These are phyloP conservation scores for Zaprionus taronus DNA, from an alignment of 1,140 invertebrate species.

Conservation along the genomic window DNA sequence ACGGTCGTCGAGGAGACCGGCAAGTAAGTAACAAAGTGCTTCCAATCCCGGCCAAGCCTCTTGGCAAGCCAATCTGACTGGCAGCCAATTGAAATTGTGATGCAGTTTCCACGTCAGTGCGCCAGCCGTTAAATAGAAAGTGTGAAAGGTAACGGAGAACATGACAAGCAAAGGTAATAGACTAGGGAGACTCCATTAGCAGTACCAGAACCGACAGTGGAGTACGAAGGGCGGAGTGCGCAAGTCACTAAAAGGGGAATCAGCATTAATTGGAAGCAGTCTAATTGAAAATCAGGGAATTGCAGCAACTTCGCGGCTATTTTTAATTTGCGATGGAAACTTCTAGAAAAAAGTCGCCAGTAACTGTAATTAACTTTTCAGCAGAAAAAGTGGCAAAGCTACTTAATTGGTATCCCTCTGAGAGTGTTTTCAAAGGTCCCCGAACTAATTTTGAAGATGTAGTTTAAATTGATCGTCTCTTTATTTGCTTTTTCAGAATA, in stretches of 20 bases:
- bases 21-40: constrained; percentile 85
- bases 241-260: neutral
- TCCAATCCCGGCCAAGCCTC: constrained; percentile 6
- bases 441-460: neutral
- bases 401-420: neutral
- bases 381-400: neutral
- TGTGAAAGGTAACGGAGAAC: constrained; percentile 24
- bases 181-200: neutral
- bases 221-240: neutral
- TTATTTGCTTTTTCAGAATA: neutral
- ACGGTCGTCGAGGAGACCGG: constrained; percentile 92
- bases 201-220: neutral
- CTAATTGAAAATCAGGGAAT: neutral
- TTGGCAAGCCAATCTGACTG: neutral
- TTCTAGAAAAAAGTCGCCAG: neutral
- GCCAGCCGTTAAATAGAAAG: constrained; percentile 30
- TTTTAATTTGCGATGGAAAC: neutral
- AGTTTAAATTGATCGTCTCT: neutral
- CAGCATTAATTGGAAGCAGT: neutral
- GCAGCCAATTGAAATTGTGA: constrained; percentile 25
- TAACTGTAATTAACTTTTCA: neutral
- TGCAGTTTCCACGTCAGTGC: constrained; percentile 26
- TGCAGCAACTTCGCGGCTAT: neutral
- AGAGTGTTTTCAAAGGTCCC: neutral
- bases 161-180: neutral